Evolutionary conservation across 2,113 vertebrate species (phyloP).

Genomic region (Neolamprologus brichardi): DNA sequence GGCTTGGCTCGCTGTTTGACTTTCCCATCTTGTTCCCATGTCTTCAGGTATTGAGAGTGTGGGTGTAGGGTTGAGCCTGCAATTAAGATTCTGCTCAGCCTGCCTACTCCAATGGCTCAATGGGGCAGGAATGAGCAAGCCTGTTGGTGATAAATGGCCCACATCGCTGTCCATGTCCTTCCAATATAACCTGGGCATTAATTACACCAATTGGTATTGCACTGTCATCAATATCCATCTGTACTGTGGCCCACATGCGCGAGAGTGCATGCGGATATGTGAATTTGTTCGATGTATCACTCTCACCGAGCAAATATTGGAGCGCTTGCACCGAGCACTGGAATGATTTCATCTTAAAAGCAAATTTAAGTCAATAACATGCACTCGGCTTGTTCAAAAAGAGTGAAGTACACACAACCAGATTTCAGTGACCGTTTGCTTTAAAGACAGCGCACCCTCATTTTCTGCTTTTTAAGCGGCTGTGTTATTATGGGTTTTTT

Average conservation of each 20-base stretch:
- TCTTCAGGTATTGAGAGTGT: neutral
- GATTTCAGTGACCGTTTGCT: neutral
- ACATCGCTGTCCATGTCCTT: slow-evolving; percentile 55
- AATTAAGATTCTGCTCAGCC: slow-evolving; percentile 69
- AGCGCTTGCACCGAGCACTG: neutral
- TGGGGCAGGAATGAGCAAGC: slow-evolving; percentile 59
- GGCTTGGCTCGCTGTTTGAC: slow-evolving; percentile 22
- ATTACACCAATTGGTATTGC: slow-evolving; percentile 72
- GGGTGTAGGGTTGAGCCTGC: slow-evolving; percentile 11
- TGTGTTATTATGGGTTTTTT: neutral
- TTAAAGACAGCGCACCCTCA: neutral
- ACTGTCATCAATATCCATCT: slow-evolving; percentile 68
- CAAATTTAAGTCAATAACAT: slow-evolving; percentile 13
- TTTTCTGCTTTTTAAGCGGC: neutral
- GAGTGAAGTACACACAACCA: neutral
- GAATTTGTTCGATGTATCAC: neutral
- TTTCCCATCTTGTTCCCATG: slow-evolving; percentile 33
- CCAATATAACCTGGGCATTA: slow-evolving; percentile 69
- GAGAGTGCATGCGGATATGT: neutral
- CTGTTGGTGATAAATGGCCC: slow-evolving; percentile 68
- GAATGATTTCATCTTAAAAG: slow-evolving; percentile 19
- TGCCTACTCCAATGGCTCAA: slow-evolving; percentile 59
- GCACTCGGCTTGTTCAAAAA: neutral
- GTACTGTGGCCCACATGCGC: neutral
- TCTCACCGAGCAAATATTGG: neutral